Evolutionary conservation across 2,113 vertebrate genomes (phyloP), one percentile per base, ranked within the genome.

Genomic region (Chaetops frenatus): DNA sequence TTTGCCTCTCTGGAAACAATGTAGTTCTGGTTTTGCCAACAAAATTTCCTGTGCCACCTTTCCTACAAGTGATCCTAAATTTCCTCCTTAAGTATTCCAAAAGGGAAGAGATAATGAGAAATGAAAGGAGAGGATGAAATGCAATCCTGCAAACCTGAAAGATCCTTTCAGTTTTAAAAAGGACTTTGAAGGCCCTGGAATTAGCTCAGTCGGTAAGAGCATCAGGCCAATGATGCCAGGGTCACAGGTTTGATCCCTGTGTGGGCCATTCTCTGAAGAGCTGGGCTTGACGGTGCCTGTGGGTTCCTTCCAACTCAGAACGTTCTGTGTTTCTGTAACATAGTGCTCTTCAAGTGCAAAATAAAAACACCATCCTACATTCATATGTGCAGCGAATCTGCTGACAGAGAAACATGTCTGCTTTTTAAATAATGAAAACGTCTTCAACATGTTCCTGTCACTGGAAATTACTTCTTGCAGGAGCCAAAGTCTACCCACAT

Each of bases 361-460:
- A 81, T 36, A 47, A 73, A 91, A 95, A 77, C 14, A 73, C 18
- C 11, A 1, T 33, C 47, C 67, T 76, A 67, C 61, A 83, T 90
- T 90, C 58, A 4, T 17, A 60, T 23, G 50, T 71, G 74, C 79
- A 93, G 47, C 40, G 50, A 60, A 91, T 88, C 25, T 93, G 51
- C 85, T 92, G 76, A 86, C 79, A 78, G 66, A 70, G 62, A 81
- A 90, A 78, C 56, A 36, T 7, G 35, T 42, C 76, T 73, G 62
- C 18, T 74, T 93, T 93, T 74, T 92, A 95, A 93, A 94, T 81
- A 94, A 93, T 64, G 31, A 73, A 91, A 95, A 60, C 18, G 21
- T 71, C 79, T 94, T 94, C 71, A 74, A 44, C 57, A 27, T 64
- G 56, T 67, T 94, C 54, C 67, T 64, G 58, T 83, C 79, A 93